Evolutionary conservation across 2,888 invertebrate species (phyloP).

Genomic region (Blastobasis lacticolella): DNA sequence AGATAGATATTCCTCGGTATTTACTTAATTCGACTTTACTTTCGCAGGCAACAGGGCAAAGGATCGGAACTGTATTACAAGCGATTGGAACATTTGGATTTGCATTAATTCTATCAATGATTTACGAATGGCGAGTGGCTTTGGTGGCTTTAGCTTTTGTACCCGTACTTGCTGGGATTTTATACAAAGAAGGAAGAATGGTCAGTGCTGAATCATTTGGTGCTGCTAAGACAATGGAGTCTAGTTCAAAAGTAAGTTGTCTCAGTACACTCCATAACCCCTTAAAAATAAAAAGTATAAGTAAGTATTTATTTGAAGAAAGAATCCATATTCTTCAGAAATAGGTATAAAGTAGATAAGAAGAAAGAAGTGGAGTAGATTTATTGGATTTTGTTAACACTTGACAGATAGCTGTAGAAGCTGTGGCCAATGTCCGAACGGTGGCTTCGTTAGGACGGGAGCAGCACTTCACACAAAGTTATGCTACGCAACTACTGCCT

Average conservation of each 20-base stretch:
- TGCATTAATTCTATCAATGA: constrained; percentile 78
- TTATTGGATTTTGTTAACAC: too few relatives aligned
- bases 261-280: too few relatives aligned
- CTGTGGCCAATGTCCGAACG: constrained; percentile 84
- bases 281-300: too few relatives aligned
- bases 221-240: constrained; percentile 80
- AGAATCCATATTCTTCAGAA: too few relatives aligned
- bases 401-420: constrained; percentile 81
- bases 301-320: too few relatives aligned
- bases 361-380: too few relatives aligned
- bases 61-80: constrained; percentile 84
- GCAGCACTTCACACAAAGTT: constrained; percentile 77
- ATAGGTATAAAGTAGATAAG: too few relatives aligned
- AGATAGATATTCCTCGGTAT: background rate
- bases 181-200: constrained; percentile 79
- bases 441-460: constrained; percentile 84
- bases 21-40: background rate
- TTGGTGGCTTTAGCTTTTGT: constrained; percentile 81
- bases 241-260: constrained; percentile 78
- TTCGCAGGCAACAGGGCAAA: constrained; percentile 83
- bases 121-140: constrained; percentile 84
- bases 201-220: constrained; percentile 79
- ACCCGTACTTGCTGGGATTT: constrained; percentile 79
- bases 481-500: constrained; percentile 74
- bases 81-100: constrained; percentile 80